These are phyloP conservation scores for Clupea harengus DNA, from an alignment of 2,113 vertebrate genomes.

Conservation along the genomic window DNA sequence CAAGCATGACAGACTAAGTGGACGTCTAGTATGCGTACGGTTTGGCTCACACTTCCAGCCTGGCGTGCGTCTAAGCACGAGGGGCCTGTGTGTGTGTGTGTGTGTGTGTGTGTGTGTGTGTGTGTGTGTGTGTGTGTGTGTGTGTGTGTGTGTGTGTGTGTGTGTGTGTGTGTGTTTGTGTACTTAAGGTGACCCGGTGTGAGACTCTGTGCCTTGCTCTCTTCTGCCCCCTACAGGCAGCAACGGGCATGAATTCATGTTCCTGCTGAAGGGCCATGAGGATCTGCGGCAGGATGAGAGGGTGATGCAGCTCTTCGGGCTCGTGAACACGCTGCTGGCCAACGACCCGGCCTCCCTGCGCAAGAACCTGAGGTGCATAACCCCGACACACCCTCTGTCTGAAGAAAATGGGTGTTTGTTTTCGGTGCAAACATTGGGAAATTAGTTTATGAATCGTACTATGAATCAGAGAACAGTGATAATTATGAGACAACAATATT, in stretches of 20 bases:
- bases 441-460: not conserved
- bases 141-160: not conserved
- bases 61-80: not conserved
- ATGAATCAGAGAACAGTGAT: not conserved
- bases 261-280: conserved; percentile 96
- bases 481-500: not conserved
- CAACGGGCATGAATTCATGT: conserved; percentile 98
- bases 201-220: not conserved
- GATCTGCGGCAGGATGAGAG: conserved; percentile 96
- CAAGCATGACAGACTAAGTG: not conserved
- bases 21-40: too few species aligned
- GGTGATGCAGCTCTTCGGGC: conserved; percentile 97
- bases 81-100: too few species aligned
- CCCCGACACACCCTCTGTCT: not conserved
- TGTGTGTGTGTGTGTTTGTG: not conserved
- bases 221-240: conserved; percentile 77
- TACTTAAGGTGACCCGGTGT: not conserved
- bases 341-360: conserved; percentile 97
- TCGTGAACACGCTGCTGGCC: conserved; percentile 95
- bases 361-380: conserved; percentile 87
- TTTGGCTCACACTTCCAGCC: not conserved
- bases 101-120: conserved; percentile 5
- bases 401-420: not conserved
- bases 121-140: conserved; percentile 21
- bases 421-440: not conserved